A percentile compares a stretch with the other conserved stretches of the same genome.
Conservation (phyloP, 1,140 invertebrate genomes). For the Euwallacea fornicatus region DNA sequence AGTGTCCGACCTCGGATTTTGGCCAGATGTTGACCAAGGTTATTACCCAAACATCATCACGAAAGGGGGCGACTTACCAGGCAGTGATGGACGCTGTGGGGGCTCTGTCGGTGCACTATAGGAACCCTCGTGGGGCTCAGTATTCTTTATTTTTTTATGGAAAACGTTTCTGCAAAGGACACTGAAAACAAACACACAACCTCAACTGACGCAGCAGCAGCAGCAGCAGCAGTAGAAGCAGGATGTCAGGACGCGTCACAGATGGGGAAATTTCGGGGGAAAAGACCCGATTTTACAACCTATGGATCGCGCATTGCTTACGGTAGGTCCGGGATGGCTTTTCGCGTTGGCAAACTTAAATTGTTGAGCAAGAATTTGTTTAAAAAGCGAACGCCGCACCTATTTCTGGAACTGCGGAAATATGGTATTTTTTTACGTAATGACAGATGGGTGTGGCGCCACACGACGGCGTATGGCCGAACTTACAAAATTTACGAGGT, state of each 20-base stretch:
- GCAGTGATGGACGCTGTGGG: background rate
- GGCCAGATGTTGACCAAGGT: slow-evolving; percentile 12
- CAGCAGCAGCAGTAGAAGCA: too few species aligned
- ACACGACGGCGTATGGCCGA: background rate
- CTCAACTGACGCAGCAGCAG: too few species aligned
- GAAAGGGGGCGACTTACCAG: background rate
- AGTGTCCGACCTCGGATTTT: background rate
- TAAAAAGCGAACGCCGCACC: slow-evolving; percentile 25
- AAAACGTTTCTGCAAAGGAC: too few species aligned
- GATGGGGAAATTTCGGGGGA: too few species aligned
- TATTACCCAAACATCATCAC: background rate
- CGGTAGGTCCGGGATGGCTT: slow-evolving; percentile 21
- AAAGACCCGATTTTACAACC: too few species aligned
- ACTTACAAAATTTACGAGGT: too few species aligned
- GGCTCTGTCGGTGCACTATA: too few species aligned
- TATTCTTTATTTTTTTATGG: too few species aligned
- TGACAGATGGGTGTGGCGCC: slow-evolving; percentile 2
- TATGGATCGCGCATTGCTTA: background rate
- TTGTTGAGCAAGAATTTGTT: slow-evolving; percentile 21
- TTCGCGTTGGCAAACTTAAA: slow-evolving; percentile 22
- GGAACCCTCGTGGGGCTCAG: too few species aligned
- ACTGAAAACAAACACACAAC: too few species aligned
- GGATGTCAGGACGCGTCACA: too few species aligned
- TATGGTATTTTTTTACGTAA: slow-evolving; percentile 11
- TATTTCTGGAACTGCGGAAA: slow-evolving; percentile 6